Percentiles rank a stretch among this genome's conserved stretches.
Conservation (phyloP, 2,113 vertebrate genomes). For the Trochalopteron elliotii region DNA sequence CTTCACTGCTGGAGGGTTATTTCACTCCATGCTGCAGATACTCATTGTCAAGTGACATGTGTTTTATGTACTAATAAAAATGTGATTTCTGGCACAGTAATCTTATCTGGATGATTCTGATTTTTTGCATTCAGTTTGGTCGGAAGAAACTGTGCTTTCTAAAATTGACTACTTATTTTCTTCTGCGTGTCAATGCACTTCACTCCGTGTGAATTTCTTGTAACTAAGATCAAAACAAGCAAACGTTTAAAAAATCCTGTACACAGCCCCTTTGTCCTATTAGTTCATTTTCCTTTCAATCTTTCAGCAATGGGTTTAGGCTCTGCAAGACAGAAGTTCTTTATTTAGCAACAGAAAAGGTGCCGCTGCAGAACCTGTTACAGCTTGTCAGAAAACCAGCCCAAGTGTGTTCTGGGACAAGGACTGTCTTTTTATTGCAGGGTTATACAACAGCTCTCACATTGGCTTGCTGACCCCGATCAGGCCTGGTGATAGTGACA, state of each 20-base stretch:
- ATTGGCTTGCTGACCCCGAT: conserved; percentile 1
- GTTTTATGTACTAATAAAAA: conserved; percentile 54
- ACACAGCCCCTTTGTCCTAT: conserved; percentile 19
- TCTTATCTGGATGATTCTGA: background rate
- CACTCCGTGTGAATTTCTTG: background rate
- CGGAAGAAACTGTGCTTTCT: background rate
- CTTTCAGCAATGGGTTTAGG: conserved; percentile 53
- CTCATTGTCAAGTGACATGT: conserved; percentile 54
- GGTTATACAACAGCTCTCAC: conserved; percentile 9
- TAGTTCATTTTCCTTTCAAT: conserved; percentile 32
- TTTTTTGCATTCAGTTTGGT: background rate
- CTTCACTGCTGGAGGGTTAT: conserved; percentile 50
- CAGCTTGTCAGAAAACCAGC: conserved; percentile 53
- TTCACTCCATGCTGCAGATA: conserved; percentile 20
- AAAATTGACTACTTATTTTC: background rate
- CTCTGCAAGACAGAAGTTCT: conserved; percentile 53
- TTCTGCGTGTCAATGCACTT: background rate
- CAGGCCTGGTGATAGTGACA: background rate
- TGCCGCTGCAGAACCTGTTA: conserved; percentile 52
- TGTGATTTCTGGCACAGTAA: conserved; percentile 32
- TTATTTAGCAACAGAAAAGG: conserved; percentile 66
- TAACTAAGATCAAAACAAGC: conserved; percentile 28
- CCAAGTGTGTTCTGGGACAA: conserved; percentile 42
- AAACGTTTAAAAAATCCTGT: accelerated
- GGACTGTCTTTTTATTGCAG: conserved; percentile 22